Evolutionary conservation across 1,140 invertebrate species (phyloP).

Genomic region (Parasteatoda tepidariorum): DNA sequence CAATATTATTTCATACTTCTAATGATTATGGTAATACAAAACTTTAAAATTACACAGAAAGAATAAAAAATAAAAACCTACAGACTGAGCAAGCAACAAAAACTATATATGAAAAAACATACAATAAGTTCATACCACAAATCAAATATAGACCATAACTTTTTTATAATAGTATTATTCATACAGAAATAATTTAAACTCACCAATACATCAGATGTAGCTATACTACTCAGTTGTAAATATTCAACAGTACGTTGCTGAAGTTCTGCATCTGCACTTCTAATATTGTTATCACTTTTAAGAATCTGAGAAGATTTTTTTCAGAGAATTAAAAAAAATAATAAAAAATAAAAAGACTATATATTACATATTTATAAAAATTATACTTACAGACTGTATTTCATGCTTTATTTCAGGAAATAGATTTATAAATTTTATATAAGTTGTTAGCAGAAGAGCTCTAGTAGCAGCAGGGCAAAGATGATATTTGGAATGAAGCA

Average conservation of each 20-base stretch:
- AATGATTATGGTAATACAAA: too few relatives aligned
- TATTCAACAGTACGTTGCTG: slow-evolving; percentile 99
- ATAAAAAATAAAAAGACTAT: neutral
- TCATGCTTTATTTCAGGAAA: slow-evolving; percentile 98
- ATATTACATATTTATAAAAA: neutral
- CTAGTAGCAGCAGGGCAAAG: slow-evolving; percentile 96
- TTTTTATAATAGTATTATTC: neutral
- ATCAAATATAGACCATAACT: too few relatives aligned
- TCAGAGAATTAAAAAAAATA: neutral
- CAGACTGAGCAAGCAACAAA: too few relatives aligned
- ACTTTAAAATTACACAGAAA: too few relatives aligned
- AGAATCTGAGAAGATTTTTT: slow-evolving; percentile 74
- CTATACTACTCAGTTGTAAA: slow-evolving; percentile 94
- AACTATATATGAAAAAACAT: too few relatives aligned
- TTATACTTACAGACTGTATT: slow-evolving; percentile 84
- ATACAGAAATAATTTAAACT: slow-evolving; percentile 49
- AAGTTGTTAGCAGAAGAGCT: slow-evolving; percentile 95
- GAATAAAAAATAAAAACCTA: too few relatives aligned
- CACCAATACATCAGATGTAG: slow-evolving; percentile 94
- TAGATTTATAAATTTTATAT: slow-evolving; percentile 99
- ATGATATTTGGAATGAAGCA: slow-evolving; percentile 98
- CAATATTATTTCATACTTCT: too few relatives aligned
- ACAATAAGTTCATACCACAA: too few relatives aligned
- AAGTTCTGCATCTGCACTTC: slow-evolving; percentile 97
- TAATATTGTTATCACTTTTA: slow-evolving; percentile 93